Evolutionary conservation across 2,113 vertebrate species (phyloP).

Genomic region (Aythya baeri): DNA sequence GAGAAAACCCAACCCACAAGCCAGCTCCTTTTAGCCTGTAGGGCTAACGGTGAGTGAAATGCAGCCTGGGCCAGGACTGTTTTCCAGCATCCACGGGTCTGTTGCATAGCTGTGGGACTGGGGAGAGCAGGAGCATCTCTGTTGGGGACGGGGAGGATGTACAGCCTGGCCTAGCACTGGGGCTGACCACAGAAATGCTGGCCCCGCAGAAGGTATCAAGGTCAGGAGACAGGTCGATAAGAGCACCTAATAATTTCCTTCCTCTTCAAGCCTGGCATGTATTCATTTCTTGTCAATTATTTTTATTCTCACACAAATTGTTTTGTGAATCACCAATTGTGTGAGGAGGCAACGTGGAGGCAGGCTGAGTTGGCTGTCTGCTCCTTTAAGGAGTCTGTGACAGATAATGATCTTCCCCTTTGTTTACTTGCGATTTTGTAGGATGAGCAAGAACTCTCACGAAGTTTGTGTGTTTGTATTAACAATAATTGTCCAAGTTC

Average conservation of each 20-base stretch:
- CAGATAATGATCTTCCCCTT: not conserved
- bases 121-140: not conserved
- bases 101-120: not conserved
- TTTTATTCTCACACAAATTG: not conserved
- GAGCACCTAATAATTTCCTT: not conserved
- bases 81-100: not conserved
- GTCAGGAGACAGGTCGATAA: not conserved
- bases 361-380: not conserved
- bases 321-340: not conserved
- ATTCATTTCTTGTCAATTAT: not conserved
- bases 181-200: not conserved
- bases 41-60: not conserved
- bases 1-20: accelerated
- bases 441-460: not conserved
- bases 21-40: accelerated
- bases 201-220: not conserved
- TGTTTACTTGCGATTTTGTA: not conserved
- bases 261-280: not conserved
- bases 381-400: not conserved
- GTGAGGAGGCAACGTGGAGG: not conserved
- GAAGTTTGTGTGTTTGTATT: not conserved
- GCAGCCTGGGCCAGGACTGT: not conserved
- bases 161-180: not conserved
- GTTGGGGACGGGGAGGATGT: not conserved
- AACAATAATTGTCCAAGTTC: not conserved